Percentiles rank a stretch among this genome's conserved stretches.
Evolutionary conservation across 2,797 vertebrate species (phyloP).

Genomic region (Phyllotis vaccarum): DNA sequence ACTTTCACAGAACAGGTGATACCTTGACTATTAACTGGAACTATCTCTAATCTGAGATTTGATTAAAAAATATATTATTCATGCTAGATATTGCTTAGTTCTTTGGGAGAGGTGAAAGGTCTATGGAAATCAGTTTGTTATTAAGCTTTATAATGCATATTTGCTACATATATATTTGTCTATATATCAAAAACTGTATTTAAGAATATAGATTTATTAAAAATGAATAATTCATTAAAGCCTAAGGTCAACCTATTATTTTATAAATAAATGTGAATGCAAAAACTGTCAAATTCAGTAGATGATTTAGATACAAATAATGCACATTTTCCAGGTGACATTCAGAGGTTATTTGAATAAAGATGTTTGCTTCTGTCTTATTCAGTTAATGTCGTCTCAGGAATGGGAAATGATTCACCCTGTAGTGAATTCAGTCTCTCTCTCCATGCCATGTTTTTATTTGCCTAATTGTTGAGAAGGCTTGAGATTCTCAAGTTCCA

Average conservation of each 20-base stretch:
- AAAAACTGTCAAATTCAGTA: slow-evolving; percentile 7
- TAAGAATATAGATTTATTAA: slow-evolving; percentile 63
- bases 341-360: not conserved
- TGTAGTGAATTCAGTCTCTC: not conserved
- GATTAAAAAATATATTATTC: slow-evolving; percentile 64
- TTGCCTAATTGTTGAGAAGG: not conserved
- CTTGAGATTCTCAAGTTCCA: too few relatives aligned
- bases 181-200: slow-evolving; percentile 31
- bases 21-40: not conserved
- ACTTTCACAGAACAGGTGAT: not conserved
- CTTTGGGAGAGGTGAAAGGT: not conserved
- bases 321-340: slow-evolving; percentile 22
- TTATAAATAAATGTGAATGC: not conserved
- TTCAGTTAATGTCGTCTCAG: not conserved
- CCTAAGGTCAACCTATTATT: slow-evolving; percentile 30
- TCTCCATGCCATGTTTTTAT: not conserved
- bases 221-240: slow-evolving; percentile 69
- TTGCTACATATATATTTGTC: not conserved
- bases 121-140: slow-evolving; percentile 13
- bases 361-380: not conserved
- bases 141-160: not conserved
- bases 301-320: slow-evolving; percentile 25
- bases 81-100: slow-evolving; percentile 5
- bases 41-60: not conserved
- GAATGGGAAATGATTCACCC: not conserved